Evolutionary conservation across 2,797 vertebrate species (phyloP).

Genomic region (Rhynchonycteris naso): DNA sequence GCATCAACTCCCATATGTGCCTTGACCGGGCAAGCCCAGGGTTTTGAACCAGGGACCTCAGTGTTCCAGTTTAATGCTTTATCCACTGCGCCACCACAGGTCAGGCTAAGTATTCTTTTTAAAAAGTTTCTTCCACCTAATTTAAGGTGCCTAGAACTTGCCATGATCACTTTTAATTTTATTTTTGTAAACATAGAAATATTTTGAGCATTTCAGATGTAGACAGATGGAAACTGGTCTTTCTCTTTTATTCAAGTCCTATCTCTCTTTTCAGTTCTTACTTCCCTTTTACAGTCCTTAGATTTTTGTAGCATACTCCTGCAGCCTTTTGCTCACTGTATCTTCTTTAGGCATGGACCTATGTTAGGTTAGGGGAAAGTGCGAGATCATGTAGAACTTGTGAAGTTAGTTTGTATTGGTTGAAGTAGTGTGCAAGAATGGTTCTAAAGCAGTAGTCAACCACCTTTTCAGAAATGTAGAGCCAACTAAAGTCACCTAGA

Average conservation of each 20-base stretch:
- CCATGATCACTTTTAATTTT: conserved; percentile 7
- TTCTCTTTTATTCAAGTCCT: not conserved
- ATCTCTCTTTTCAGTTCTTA: conserved; percentile 12
- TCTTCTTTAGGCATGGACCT: not conserved
- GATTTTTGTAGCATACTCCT: not conserved
- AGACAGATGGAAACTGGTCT: conserved; percentile 36
- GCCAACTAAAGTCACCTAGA: not conserved
- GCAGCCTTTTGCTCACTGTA: not conserved
- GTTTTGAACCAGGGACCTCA: too few relatives aligned
- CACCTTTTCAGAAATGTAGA: conserved; percentile 41
- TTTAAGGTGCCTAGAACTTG: conserved; percentile 43
- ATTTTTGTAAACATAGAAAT: conserved; percentile 40
- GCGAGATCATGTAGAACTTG: not conserved
- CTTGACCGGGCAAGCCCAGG: too few relatives aligned
- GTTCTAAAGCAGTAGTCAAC: not conserved
- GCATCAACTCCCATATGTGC: too few relatives aligned
- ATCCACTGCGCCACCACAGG: too few relatives aligned
- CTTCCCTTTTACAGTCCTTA: not conserved
- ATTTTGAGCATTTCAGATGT: conserved; percentile 36
- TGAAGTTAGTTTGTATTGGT: conserved; percentile 4
- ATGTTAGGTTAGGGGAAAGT: not conserved
- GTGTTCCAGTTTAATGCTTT: too few relatives aligned
- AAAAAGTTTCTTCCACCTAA: not conserved
- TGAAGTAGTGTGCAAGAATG: conserved; percentile 16
- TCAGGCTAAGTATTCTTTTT: conserved; percentile 25